Evolutionary conservation across 2,888 invertebrate species (phyloP), one percentile per base, ranked within the genome.

Genomic region (Pseudococcus longispinus): DNA sequence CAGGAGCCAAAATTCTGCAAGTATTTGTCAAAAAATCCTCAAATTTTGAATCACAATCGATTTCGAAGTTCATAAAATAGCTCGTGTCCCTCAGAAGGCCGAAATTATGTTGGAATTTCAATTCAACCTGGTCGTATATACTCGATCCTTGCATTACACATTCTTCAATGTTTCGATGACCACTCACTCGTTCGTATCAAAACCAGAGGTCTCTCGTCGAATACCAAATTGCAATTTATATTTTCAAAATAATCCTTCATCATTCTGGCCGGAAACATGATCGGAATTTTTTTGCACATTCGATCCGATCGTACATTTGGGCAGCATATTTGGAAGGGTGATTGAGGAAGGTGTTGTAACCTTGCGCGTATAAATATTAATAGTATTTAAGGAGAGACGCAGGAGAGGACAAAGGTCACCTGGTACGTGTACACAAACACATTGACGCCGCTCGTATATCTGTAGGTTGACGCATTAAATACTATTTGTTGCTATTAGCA

Each of bases 401-500:
- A 11, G 60, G 23, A 60, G 60, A 23, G 20, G 23, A 15, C 60
- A 60, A 60, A 60, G 60, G 60, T 60, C 60, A 60, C 60, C 60
- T 60, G 23, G 60, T 60, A 60, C 60, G 60, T 60, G 60, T 60
- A 23, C 23, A 23, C 60, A 60, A 11, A 23, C 23, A 23, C 60
- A 60, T 23, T 60, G 60, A 60, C 9, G 60, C 60, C 23, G 20
- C 23, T 20, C 4, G n/a, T 51, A n/a, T 51, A 51, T 51, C 2
- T 60, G 60, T 60, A 60, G 60, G 60, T 60, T 60, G 60, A 60
- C 60, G 60, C 23, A 15, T 23, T 70, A 29, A 13, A 26, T 80
- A 42, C 26, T 42, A 42, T 80, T 80, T 80, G 77, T 80, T 80
- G 77, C 77, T 80, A 80, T 80, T 80, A 80, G 77, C 77, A 80